Evolutionary conservation across 1,140 invertebrate species (phyloP).

Genomic region (Calephelis virginiensis): DNA sequence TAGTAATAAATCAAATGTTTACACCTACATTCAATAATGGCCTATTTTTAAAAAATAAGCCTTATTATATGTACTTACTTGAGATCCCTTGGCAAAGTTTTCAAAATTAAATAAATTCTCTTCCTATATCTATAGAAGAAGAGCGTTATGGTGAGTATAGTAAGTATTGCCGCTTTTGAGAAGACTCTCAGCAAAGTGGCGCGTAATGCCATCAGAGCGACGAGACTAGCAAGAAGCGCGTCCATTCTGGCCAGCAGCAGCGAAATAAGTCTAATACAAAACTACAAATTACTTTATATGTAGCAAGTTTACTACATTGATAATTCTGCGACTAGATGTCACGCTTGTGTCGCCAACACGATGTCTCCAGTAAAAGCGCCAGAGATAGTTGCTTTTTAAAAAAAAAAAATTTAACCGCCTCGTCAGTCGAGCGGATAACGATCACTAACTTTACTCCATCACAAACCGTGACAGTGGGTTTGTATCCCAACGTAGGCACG

Average conservation of each 20-base stretch:
- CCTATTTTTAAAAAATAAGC: too few relatives aligned
- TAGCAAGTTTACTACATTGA: conserved; percentile 3
- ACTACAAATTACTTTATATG: conserved; percentile 17
- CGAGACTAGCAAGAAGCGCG: conserved; percentile 77
- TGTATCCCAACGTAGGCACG: conserved; percentile 24
- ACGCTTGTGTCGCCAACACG: conserved; percentile 41
- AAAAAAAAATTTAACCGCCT: too few relatives aligned
- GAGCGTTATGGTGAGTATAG: conserved; percentile 76
- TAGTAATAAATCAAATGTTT: too few relatives aligned
- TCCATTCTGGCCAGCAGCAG: conserved; percentile 62
- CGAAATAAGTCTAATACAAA: conserved; percentile 32
- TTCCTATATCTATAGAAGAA: conserved; percentile 79
- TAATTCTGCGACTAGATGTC: conserved; percentile 33
- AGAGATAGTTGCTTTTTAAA: too few relatives aligned
- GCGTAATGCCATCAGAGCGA: conserved; percentile 78
- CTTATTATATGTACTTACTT: conserved; percentile 71
- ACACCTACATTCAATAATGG: too few relatives aligned
- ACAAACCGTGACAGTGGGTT: conserved; percentile 39
- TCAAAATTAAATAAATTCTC: conserved; percentile 78
- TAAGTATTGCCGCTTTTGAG: conserved; percentile 78
- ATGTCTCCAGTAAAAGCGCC: conserved; percentile 51
- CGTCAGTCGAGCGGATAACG: too few relatives aligned
- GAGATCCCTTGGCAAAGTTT: conserved; percentile 79
- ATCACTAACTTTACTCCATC: not conserved
- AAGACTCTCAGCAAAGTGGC: conserved; percentile 78